phyloP scores from a whole-genome alignment of 2,888 invertebrate genomes.

The Tineola bisselliella region DNA sequence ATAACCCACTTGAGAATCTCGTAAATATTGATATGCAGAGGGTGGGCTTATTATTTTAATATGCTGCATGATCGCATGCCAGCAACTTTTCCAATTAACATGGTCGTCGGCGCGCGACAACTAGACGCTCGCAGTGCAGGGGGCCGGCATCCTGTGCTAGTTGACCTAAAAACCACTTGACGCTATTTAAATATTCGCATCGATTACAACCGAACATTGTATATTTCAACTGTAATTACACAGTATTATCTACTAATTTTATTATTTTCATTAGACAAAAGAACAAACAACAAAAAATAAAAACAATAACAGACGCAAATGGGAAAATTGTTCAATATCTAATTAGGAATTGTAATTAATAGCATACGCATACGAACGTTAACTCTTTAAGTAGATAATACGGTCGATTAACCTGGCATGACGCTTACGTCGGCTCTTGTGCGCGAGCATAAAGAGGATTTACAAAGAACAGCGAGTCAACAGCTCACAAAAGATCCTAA shows the following conservation, averaged over 20 bases:
- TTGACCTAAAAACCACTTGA: slow-evolving; percentile 3
- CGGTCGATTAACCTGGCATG: not conserved
- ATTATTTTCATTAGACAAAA: too few species aligned
- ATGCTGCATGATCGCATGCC: slow-evolving; percentile 16
- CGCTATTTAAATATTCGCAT: not conserved
- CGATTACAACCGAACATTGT: not conserved
- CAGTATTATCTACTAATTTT: too few species aligned
- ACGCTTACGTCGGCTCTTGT: not conserved
- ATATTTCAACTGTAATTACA: too few species aligned
- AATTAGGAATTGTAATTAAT: not conserved
- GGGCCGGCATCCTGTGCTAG: not conserved
- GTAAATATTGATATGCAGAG: slow-evolving; percentile 14
- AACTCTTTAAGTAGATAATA: slow-evolving; percentile 8
- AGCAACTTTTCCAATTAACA: slow-evolving; percentile 17
- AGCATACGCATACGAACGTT: not conserved
- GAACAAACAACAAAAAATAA: too few species aligned
- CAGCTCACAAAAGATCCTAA: not conserved
- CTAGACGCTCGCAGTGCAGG: slow-evolving; percentile 1
- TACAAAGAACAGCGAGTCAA: not conserved
- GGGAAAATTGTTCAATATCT: not conserved
- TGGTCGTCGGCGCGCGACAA: slow-evolving; percentile 18
- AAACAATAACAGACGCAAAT: too few species aligned
- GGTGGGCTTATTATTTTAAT: slow-evolving; percentile 16
- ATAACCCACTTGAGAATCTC: slow-evolving; percentile 6
- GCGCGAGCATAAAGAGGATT: not conserved